Evolutionary conservation across 2,888 invertebrate species (phyloP), one percentile per base, ranked within the genome.

Genomic region (Mantis religiosa): DNA sequence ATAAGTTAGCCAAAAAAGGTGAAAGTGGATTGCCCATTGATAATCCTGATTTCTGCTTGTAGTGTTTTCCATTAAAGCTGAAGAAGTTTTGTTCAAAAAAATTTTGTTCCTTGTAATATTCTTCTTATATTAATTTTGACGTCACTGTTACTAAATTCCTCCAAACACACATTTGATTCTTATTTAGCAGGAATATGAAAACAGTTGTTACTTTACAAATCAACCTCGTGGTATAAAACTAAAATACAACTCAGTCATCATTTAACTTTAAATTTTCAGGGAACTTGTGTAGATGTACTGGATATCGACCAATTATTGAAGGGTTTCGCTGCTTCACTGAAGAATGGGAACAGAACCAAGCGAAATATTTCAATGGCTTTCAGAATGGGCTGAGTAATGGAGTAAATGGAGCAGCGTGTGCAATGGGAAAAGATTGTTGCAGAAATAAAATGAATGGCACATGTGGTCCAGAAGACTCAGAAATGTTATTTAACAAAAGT

Each of bases 241-340:
- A 41, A 41, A 41, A 7, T 7, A 34, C 2, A 12, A 6, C 1
- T 41, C 41, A 41, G 7, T 12, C 20, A 20, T 71, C 20, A 71
- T 71, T 71, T 71, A 71, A 71, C 25, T 8, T n/a, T 71, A 6
- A 7, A 71, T 82, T 91, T 91, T 41, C 91, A 94, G 95, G 95
- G n/a, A 95, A 95, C 91, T 94, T 99, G 15, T 99, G 98, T 91
- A 95, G 99, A 90, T 99, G 99, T 92, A 99, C 99, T 0, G 99
- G 99, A 0, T 99, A 99, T 92, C 95, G 99, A 91, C 97, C 99
- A 0, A 99, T 99, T 89, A 95, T 98, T 86, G 98, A 98, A 93
- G 98, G 98, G 0, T 98, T 97, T 91, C 96, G 96, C 93, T 97
- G 97, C 0, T 98, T 98, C 91, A 96, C 96, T 0, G 96, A 97